phyloP scores from a whole-genome alignment of 2,888 invertebrate genomes.

The Pollenia angustigena region DNA sequence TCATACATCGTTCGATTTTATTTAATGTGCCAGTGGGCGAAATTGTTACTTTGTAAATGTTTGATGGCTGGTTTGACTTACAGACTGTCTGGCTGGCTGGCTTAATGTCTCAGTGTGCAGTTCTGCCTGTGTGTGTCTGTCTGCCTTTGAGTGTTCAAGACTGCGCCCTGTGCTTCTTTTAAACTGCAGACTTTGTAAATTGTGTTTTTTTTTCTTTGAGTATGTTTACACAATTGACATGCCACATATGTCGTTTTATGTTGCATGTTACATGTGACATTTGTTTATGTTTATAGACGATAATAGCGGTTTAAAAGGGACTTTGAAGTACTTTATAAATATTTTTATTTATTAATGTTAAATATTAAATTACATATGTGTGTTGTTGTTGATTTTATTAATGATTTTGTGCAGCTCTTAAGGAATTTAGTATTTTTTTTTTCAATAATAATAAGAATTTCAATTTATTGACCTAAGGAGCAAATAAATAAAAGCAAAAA shows the following conservation, averaged over 20 bases:
- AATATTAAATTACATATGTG: constrained; percentile 43
- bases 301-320: constrained; percentile 20
- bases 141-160: neutral
- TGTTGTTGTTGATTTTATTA: constrained; percentile 25
- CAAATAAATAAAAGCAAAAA: constrained; percentile 33
- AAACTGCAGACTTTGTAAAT: constrained; percentile 10
- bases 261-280: constrained; percentile 48
- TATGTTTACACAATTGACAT: constrained; percentile 58
- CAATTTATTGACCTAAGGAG: constrained; percentile 30
- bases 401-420: neutral
- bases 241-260: constrained; percentile 60
- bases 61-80: constrained; percentile 4
- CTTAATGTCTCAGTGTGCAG: constrained; percentile 16
- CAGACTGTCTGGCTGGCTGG: neutral
- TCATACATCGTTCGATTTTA: constrained; percentile 42
- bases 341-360: constrained; percentile 40
- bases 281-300: constrained; percentile 25
- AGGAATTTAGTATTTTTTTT: constrained; percentile 24
- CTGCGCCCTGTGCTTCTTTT: constrained; percentile 32
- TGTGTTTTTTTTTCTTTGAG: constrained; percentile 10
- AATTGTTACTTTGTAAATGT: constrained; percentile 59
- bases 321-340: constrained; percentile 32
- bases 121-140: constrained; percentile 6
- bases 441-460: neutral
- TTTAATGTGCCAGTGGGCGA: constrained; percentile 72